Base-by-base conservation (phyloP, 2,888 invertebrate genomes). In the Lathronympha strigana region DNA sequence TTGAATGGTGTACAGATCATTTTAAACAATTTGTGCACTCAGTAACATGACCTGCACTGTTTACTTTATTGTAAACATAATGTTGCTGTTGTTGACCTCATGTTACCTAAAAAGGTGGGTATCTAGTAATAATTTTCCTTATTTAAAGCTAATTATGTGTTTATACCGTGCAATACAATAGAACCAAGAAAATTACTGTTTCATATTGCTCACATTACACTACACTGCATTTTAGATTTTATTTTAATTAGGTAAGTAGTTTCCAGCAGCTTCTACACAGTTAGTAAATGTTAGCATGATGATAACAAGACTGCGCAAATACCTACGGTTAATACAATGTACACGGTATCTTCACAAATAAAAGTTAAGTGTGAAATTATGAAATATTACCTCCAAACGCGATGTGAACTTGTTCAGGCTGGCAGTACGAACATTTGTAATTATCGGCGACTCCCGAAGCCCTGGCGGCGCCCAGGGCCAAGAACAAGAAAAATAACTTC, bases 351-450 rank as follows among this genome's bases (percentile, higher is more conserved):
- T n/a, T n/a, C n/a, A n/a, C 4, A 38, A 38, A 38, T 4, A 15
- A 15, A 38, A 38, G 15, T 5, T 38, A 0, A n/a, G 8, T 36
- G 2, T 3, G 13, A n/a, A 1, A n/a, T n/a, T 33, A n/a, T 25
- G 11, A 13, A 9, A 2, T 13, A 11, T 61, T 76, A 94, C 94
- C 92, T 72, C 95, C 95, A 75, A 93, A 94, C 9, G 95, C 83
- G 67, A 95, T 86, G 77, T 95, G 95, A 2, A 95, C 85, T 82
- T 95, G 95, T 79, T 95, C 95, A 0, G 95, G 95, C 80, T 94
- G 94, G 76, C 93, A 93, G 72, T 85, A 88, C 4, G 63, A 58
- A 25, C 67, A 63, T 13, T 70, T 69, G 66, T 66, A 68, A 45
- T 50, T 28, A 17, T 57, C 31, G 2, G 13, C 40, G 4, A 49